Percentiles rank a stretch among this genome's conserved stretches.
Evolutionary conservation across 2,888 invertebrate genomes (phyloP).

Genomic region (Drosophila emarginata): DNA sequence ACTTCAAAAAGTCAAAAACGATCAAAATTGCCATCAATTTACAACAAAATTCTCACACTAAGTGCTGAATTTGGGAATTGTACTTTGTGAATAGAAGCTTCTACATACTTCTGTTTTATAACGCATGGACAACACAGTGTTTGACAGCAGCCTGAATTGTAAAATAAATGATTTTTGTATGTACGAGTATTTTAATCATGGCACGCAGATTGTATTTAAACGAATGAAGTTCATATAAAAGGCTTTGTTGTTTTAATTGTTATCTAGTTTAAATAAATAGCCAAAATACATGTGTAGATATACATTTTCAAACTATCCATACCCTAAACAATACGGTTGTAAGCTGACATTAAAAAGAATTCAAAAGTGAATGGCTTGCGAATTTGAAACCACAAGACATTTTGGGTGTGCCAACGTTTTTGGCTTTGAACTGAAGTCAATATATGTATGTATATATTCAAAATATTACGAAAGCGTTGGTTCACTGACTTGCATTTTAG

Average conservation of each 20-base stretch:
- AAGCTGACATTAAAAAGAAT: slow-evolving; percentile 54
- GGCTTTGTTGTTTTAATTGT: background rate
- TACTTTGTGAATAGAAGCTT: too few relatives aligned
- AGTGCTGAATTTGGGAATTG: too few relatives aligned
- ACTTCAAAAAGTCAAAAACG: too few relatives aligned
- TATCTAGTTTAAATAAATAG: background rate
- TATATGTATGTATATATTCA: slow-evolving; percentile 26
- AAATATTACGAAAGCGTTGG: slow-evolving; percentile 20
- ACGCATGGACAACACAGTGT: too few relatives aligned
- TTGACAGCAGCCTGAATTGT: too few relatives aligned
- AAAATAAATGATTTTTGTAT: too few relatives aligned
- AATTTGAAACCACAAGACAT: slow-evolving; percentile 25
- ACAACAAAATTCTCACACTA: too few relatives aligned
- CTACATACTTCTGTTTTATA: too few relatives aligned
- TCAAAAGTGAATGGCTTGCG: slow-evolving; percentile 61
- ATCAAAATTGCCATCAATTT: too few relatives aligned
- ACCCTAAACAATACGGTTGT: slow-evolving; percentile 14
- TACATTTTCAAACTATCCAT: background rate
- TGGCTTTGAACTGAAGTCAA: slow-evolving; percentile 19
- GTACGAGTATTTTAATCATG: too few relatives aligned
- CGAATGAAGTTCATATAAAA: too few relatives aligned
- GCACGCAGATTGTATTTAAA: too few relatives aligned
- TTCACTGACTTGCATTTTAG: slow-evolving; percentile 28
- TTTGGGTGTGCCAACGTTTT: slow-evolving; percentile 63
- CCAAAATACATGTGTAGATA: background rate